Evolutionary conservation across 2,888 invertebrate genomes (phyloP), one percentile per base, ranked within the genome.

Genomic region (Pollenia labialis): DNA sequence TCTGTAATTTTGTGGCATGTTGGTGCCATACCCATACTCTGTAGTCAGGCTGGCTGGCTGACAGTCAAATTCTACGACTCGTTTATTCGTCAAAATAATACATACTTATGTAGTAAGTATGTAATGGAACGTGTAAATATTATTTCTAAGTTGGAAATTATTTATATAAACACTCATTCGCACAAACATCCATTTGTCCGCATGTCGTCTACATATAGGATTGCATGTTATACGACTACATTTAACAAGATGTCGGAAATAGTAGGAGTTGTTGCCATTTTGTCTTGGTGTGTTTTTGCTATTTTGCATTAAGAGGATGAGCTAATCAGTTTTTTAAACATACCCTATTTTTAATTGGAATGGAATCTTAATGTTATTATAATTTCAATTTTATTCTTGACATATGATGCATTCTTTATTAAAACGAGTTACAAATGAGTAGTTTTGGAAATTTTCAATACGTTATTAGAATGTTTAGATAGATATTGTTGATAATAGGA

Each of bases 1-100:
- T 71, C 42, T 69, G 11, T 52, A 79, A 68, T 60, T 74, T 60
- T 74, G 32, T 79, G 72, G 54, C 79, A 79, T 74, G 18, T 52
- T 79, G 79, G 72, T 79, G 84, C 84, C 84, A 79, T 79, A 79
- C 79, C 66, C 72, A 79, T 52, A 40, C 66, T 16, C 2, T 60
- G 44, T n/a, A 42, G 18, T 12, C 52, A 23, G 44, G 12, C 60
- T 52, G 80, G 60, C 80, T 71, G 32, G 60, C 80, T 71, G 32
- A 46, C 42, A 71, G 54, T 66, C 14, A 16, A 62, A 68, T 66
- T 40, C 44, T 23, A 52, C 54, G 9, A n/a, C 48, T 16, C n/a
- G 12, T 56, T 74, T 50, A 12, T 42, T 62, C 18, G 32, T 32
- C 32, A 32, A 6, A 6, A 32, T 32, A 32, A 6, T 32, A n/a